Conservation (phyloP, 2,113 vertebrate genomes). For the Zosterops pallidus region DNA sequence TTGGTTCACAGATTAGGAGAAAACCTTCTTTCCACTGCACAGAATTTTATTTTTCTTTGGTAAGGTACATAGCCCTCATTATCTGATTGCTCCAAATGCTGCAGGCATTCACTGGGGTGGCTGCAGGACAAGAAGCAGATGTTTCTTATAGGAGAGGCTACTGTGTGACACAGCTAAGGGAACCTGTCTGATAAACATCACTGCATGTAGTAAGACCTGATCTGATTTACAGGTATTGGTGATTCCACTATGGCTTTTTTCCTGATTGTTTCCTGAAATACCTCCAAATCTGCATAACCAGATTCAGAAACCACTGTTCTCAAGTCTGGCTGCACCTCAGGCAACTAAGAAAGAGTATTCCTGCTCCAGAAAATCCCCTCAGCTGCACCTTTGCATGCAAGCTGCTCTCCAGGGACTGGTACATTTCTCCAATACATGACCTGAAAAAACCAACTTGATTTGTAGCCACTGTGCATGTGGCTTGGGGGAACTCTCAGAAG, state of each 20-base stretch:
- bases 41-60: background rate
- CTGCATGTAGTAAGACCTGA: background rate
- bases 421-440: fast-evolving
- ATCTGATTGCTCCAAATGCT: background rate
- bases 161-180: background rate
- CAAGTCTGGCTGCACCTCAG: background rate
- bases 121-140: background rate
- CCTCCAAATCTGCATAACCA: background rate
- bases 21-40: background rate
- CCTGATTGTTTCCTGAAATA: background rate
- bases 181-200: background rate
- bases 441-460: background rate
- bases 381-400: background rate
- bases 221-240: background rate
- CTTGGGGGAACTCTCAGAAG: background rate
- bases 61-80: background rate
- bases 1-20: background rate
- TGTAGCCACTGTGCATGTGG: background rate
- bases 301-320: background rate
- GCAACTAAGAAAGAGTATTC: background rate
- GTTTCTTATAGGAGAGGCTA: background rate
- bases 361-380: background rate
- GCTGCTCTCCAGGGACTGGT: background rate
- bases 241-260: background rate
- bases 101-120: background rate